A percentile compares a stretch with the other conserved stretches of the same genome.
Evolutionary conservation across 2,113 vertebrate genomes (phyloP).

Genomic region (Orientallactaga bullata): DNA sequence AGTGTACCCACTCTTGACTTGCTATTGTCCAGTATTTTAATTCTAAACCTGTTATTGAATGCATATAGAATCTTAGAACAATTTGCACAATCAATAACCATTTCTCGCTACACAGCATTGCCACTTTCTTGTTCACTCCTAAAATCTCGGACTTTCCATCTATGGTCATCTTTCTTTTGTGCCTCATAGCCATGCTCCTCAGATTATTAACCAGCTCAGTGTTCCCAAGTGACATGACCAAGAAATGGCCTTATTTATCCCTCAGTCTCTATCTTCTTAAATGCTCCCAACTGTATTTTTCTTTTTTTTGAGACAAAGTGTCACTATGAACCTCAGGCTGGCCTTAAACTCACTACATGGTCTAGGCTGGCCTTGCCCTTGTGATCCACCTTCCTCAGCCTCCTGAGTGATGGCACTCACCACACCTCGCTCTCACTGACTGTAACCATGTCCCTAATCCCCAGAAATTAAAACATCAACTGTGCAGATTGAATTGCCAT

Average conservation of each 20-base stretch:
- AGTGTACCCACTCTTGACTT: neutral
- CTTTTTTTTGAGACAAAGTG: neutral
- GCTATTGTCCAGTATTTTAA: neutral
- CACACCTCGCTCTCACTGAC: neutral
- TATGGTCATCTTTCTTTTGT: no score
- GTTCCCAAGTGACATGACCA: neutral
- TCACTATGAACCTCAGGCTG: neutral
- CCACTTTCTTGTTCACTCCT: neutral
- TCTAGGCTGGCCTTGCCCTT: neutral
- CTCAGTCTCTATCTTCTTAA: neutral
- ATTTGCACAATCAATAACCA: neutral
- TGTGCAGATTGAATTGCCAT: neutral
- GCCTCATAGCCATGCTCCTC: neutral
- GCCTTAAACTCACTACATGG: neutral
- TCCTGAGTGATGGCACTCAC: neutral
- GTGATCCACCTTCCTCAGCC: neutral
- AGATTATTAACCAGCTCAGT: neutral
- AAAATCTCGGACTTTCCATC: neutral
- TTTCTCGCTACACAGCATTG: neutral
- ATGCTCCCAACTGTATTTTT: neutral
- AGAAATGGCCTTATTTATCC: neutral
- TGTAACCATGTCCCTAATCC: neutral
- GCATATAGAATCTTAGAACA: neutral
- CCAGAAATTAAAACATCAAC: neutral
- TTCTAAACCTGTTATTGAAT: neutral